phyloP scores from a whole-genome alignment of 2,888 invertebrate genomes.

The Dicroscelio sp. region DNA sequence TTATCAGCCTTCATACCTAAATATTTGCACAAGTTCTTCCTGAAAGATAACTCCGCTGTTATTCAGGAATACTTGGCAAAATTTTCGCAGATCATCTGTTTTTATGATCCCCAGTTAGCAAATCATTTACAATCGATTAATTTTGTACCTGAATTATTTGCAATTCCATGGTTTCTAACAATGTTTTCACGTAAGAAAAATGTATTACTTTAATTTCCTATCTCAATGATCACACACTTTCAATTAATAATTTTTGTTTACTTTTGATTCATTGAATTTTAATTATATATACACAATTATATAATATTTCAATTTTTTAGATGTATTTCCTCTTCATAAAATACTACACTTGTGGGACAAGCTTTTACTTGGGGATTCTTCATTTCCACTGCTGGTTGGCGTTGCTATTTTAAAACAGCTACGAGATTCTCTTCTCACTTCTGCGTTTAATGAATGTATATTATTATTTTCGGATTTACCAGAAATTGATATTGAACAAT shows the following conservation, averaged over 20 bases:
- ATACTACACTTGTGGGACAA: constrained; percentile 99
- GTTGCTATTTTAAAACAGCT: constrained; percentile 98
- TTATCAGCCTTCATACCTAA: constrained; percentile 98
- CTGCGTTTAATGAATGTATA: constrained; percentile 99
- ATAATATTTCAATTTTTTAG: constrained; percentile 92
- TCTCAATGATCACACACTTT: no score
- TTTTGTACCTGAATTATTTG: constrained; percentile 99
- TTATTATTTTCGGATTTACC: constrained; percentile 99
- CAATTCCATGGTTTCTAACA: constrained; percentile 99
- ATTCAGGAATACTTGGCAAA: constrained; percentile 99
- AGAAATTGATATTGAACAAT: constrained; percentile 98
- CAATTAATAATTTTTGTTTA: not conserved
- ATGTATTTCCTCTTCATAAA: constrained; percentile 99
- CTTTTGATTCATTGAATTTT: not conserved
- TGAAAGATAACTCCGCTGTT: constrained; percentile 98
- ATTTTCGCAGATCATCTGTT: constrained; percentile 98
- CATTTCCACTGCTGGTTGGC: constrained; percentile 98
- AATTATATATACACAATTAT: no score
- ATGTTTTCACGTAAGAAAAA: constrained; percentile 99
- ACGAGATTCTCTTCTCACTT: constrained; percentile 95
- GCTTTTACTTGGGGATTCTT: constrained; percentile 97
- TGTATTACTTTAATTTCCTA: no score
- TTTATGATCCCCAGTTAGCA: constrained; percentile 98
- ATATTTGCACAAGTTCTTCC: constrained; percentile 99
- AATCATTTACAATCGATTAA: constrained; percentile 98